These are phyloP conservation scores for Poicephalus gulielmi DNA, from an alignment of 2,113 vertebrate genomes.

Conservation along the genomic window DNA sequence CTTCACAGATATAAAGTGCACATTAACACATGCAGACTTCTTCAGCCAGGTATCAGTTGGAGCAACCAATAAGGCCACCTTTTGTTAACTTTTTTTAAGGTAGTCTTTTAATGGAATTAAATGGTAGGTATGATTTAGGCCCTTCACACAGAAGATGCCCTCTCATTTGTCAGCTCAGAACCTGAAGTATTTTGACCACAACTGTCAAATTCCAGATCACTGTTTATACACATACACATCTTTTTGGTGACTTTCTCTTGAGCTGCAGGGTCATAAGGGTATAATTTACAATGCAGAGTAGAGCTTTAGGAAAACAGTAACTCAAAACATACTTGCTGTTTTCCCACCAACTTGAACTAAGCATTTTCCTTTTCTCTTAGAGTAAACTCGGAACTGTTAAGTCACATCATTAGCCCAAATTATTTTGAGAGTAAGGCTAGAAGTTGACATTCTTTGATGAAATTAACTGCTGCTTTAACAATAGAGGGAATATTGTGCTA, in stretches of 20 bases:
- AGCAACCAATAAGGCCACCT: background rate
- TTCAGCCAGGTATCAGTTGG: background rate
- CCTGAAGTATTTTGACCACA: background rate
- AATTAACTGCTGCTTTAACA: background rate
- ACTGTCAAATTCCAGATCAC: background rate
- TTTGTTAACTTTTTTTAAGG: background rate
- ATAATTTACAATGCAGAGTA: background rate
- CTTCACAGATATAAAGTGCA: background rate
- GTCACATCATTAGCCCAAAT: background rate
- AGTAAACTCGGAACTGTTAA: background rate
- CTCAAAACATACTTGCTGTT: background rate
- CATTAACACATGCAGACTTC: background rate
- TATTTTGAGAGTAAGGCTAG: background rate
- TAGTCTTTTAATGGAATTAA: background rate
- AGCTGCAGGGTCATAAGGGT: background rate
- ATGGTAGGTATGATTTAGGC: background rate
- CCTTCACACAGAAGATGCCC: background rate
- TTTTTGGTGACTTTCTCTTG: background rate
- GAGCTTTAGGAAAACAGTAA: background rate
- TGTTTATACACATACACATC: background rate
- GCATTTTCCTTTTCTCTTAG: background rate
- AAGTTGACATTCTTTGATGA: background rate
- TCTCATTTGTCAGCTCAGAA: background rate
- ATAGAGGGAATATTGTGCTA: background rate
- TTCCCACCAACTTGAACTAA: background rate